These are phyloP conservation scores for Rhodeus uyekii DNA, from an alignment of 2,797 vertebrate genomes.

Conservation along the genomic window DNA sequence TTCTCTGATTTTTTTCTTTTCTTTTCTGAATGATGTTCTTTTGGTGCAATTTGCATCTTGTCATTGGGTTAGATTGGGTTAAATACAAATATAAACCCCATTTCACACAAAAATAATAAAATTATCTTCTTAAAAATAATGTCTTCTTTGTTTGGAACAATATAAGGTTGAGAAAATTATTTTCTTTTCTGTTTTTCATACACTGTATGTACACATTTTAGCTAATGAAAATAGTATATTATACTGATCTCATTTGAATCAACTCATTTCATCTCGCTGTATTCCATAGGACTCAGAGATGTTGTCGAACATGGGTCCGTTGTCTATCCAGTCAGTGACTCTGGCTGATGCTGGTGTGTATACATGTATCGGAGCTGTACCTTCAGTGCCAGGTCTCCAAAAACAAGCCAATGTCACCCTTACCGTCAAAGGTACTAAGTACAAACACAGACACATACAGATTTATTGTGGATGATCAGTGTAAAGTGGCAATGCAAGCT, in stretches of 20 bases:
- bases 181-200: background rate
- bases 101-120: too few species aligned
- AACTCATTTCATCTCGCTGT: background rate
- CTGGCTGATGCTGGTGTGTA: constrained; percentile 78
- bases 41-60: too few species aligned
- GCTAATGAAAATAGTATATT: background rate
- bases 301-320: constrained; percentile 66
- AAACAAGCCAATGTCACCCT: constrained; percentile 70
- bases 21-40: too few species aligned
- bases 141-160: background rate
- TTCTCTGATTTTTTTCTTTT: too few species aligned
- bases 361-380: constrained; percentile 76
- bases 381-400: constrained; percentile 76
- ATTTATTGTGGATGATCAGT: background rate
- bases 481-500: background rate
- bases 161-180: background rate
- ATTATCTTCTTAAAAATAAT: too few species aligned
- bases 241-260: background rate
- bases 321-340: constrained; percentile 63
- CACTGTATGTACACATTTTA: background rate
- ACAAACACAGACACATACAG: constrained; percentile 4
- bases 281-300: constrained; percentile 71
- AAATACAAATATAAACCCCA: too few species aligned
- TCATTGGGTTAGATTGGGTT: too few species aligned
- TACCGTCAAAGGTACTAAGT: constrained; percentile 78